These are phyloP conservation scores for Aphelenchoides besseyi DNA, from an alignment of 1,140 invertebrate genomes.

Conservation along the genomic window DNA sequence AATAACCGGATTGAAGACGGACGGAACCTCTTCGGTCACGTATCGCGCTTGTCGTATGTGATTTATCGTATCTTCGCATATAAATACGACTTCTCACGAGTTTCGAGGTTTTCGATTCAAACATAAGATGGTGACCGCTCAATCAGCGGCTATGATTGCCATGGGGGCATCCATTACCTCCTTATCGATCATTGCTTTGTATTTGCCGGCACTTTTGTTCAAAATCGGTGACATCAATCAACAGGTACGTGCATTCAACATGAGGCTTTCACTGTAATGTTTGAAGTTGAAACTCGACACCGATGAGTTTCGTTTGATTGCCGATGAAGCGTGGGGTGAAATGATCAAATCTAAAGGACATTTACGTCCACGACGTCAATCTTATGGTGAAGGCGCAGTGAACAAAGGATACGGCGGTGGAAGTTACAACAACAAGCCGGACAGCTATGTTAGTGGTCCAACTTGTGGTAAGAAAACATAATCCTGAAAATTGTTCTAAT, in stretches of 20 bases:
- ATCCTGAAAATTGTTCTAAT: slow-evolving; percentile 13
- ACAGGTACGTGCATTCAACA: background rate
- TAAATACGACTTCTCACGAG: too few species aligned
- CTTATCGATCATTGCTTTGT: background rate
- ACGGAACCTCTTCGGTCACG: slow-evolving; percentile 4
- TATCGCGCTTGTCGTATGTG: background rate
- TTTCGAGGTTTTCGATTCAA: background rate
- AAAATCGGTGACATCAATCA: slow-evolving; percentile 9
- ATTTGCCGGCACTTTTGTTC: background rate
- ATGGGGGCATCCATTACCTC: background rate
- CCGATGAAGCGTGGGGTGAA: slow-evolving; percentile 49
- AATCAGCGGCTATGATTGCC: background rate
- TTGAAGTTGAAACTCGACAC: slow-evolving; percentile 47
- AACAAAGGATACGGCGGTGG: slow-evolving; percentile 35
- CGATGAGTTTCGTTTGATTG: slow-evolving; percentile 46
- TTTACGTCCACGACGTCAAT: slow-evolving; percentile 7
- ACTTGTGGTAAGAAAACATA: slow-evolving; percentile 35
- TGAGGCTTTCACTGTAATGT: slow-evolving; percentile 11
- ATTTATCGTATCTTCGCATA: too few species aligned
- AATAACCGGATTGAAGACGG: background rate
- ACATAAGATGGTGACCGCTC: background rate
- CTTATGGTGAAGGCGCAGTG: slow-evolving; percentile 16
- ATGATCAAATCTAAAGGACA: slow-evolving; percentile 21
- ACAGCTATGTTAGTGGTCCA: slow-evolving; percentile 36
- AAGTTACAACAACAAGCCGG: slow-evolving; percentile 39